These are phyloP conservation scores for Cynaeus angustus DNA, from an alignment of 2,888 invertebrate species.

Conservation along the genomic window DNA sequence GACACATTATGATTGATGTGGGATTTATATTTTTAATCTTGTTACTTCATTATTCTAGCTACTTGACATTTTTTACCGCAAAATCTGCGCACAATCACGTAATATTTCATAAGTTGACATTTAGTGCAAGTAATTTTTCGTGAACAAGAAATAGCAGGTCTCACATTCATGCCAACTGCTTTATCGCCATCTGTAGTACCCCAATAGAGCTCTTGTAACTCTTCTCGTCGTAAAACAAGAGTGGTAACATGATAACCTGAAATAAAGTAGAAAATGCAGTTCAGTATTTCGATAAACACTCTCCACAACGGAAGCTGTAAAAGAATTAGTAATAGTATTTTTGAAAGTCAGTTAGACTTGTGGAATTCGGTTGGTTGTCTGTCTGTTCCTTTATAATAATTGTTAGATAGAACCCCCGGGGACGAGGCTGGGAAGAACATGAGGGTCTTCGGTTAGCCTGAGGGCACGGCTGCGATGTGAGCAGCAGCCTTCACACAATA, in stretches of 20 bases:
- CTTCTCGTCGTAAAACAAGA: no score
- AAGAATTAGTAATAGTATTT: no score
- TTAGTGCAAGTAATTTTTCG: no score
- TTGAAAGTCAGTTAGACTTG: not conserved
- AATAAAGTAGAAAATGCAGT: no score
- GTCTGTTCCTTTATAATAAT: slow-evolving; percentile 65
- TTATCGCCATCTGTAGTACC: no score
- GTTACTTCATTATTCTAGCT: slow-evolving; percentile 3
- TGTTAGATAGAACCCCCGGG: slow-evolving; percentile 62
- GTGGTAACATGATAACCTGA: no score
- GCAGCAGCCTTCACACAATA: slow-evolving; percentile 54
- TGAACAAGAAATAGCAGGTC: no score
- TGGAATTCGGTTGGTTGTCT: slow-evolving; percentile 57
- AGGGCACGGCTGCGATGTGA: slow-evolving; percentile 52
- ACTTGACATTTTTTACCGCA: not conserved
- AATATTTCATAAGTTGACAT: no score
- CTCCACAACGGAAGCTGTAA: no score
- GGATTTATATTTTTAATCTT: slow-evolving; percentile 41
- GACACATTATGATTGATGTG: slow-evolving; percentile 42
- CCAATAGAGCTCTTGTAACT: no score
- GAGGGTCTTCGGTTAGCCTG: slow-evolving; percentile 54
- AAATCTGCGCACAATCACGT: not conserved
- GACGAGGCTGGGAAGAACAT: slow-evolving; percentile 55
- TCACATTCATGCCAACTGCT: no score
- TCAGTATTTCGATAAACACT: no score